Evolutionary conservation across 2,113 vertebrate genomes (phyloP), one percentile per base, ranked within the genome.

Genomic region (Dinomys branickii): DNA sequence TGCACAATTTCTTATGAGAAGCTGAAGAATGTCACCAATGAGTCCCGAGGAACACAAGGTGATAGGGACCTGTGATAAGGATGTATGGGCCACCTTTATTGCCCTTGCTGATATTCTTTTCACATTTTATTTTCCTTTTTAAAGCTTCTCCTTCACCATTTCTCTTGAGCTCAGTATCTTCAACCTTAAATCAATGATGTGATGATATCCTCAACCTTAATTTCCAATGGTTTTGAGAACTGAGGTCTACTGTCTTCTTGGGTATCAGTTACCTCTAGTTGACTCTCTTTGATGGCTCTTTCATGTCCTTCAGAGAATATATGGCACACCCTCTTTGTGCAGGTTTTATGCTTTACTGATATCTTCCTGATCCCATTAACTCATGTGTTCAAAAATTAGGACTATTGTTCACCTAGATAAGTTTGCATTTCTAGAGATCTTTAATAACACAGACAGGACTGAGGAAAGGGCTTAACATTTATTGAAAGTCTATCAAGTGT

Each of bases 381-480:
- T 95, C 58, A 81, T 69, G 30, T 90, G 7, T 71, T 92, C 24
- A 93, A 90, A 85, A 85, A 84, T 87, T 77, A 90, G n/a, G 28
- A 52, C 12, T 35, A 20, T 80, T 71, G 3, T 47, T 9, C n/a
- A 71, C 50, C 75, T 89, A 90, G 3, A n/a, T 87, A 85, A 94
- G 54, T 91, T 82, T 81, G 22, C 17, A 81, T 50, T 50, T 50
- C 5, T 50, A 50, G 47, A 9, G 47, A 50, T 50, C 47, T 50
- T 50, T 50, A 50, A 50, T 50, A 50, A 50, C 47, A 50, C 47
- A 50, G 47, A 50, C 47, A 20, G 33, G 33, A 86, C 14, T 38
- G 0, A 16, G 3, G 3, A 82, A 81, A 52, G 0, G 69, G 52
- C 28, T 6, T 61, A 41, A 30, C 94, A 65, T 86, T 85, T 91